phyloP scores from a whole-genome alignment of 2,113 vertebrate genomes.

The Gymnarchus niloticus region DNA sequence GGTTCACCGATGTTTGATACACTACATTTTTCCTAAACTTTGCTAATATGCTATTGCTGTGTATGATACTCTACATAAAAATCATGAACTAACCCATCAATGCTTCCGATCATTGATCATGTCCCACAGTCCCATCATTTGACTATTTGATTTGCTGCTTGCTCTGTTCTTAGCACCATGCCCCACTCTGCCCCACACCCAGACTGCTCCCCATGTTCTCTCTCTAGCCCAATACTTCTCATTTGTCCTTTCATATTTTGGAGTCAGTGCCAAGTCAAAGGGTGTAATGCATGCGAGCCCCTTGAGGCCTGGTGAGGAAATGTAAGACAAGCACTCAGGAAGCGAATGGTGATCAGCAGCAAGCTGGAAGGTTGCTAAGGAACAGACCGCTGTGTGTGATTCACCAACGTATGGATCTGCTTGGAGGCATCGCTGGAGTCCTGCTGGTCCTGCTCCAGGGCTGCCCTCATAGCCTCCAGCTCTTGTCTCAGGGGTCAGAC shows the following conservation, averaged over 20 bases:
- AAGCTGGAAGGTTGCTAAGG: neutral
- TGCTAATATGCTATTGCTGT: neutral
- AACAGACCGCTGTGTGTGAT: neutral
- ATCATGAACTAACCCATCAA: no score
- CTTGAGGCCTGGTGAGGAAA: neutral
- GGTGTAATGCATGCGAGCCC: neutral
- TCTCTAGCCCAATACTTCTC: neutral
- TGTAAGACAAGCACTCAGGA: neutral
- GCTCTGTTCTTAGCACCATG: neutral
- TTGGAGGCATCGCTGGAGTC: slow-evolving; percentile 44
- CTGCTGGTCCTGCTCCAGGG: slow-evolving; percentile 48
- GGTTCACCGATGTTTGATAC: neutral
- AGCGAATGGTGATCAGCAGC: neutral
- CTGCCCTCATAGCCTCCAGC: slow-evolving; percentile 50
- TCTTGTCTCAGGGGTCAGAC: slow-evolving; percentile 49
- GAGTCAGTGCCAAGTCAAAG: neutral
- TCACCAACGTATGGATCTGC: slow-evolving; percentile 57
- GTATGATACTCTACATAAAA: neutral
- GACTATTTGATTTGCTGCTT: neutral
- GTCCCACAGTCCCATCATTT: no score
- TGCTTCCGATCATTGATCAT: no score
- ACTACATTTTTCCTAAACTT: neutral
- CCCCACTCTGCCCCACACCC: neutral
- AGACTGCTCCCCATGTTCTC: neutral
- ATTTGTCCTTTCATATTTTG: neutral